A percentile compares a stretch with the other conserved stretches of the same genome.
phyloP scores from a whole-genome alignment of 2,888 invertebrate species.

The Ormyrus pomaceus region DNA sequence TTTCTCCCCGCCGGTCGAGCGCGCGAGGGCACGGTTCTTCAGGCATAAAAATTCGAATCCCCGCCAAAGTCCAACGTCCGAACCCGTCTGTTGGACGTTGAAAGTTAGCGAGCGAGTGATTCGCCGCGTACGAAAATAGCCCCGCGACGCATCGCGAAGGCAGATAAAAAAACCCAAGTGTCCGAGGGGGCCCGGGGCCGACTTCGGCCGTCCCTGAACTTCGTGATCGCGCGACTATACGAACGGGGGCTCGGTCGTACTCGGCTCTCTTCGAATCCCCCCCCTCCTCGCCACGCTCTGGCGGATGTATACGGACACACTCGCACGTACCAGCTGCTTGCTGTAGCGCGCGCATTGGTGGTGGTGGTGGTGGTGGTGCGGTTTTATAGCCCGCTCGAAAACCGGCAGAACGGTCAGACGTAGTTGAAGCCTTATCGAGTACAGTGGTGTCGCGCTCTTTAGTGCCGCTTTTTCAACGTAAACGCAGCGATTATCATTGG shows the following conservation, averaged over 20 bases:
- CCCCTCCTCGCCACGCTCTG: not conserved
- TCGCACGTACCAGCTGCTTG: slow-evolving; percentile 21
- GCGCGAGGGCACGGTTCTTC: too few species aligned
- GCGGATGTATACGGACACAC: not conserved
- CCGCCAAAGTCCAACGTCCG: too few species aligned
- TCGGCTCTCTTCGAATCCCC: slow-evolving; percentile 14
- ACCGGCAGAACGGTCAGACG: slow-evolving; percentile 34
- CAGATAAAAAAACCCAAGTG: not conserved
- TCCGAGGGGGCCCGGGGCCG: not conserved
- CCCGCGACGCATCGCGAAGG: not conserved
- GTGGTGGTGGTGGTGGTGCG: not conserved
- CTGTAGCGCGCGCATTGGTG: not conserved
- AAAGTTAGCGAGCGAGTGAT: not conserved
- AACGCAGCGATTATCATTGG: not conserved
- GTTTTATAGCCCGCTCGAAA: slow-evolving; percentile 15
- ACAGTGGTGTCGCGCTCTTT: not conserved
- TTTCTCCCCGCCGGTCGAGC: too few species aligned
- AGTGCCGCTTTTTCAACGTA: not conserved
- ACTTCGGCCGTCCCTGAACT: slow-evolving; percentile 39
- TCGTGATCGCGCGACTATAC: slow-evolving; percentile 6
- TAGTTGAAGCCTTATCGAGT: slow-evolving; percentile 25
- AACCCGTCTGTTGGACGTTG: too few species aligned
- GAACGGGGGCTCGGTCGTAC: slow-evolving; percentile 23
- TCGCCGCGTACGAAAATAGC: slow-evolving; percentile 10
- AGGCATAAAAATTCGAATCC: too few species aligned